Evolutionary conservation across 2,113 vertebrate genomes (phyloP).

Genomic region (Sminthopsis crassicaudata): DNA sequence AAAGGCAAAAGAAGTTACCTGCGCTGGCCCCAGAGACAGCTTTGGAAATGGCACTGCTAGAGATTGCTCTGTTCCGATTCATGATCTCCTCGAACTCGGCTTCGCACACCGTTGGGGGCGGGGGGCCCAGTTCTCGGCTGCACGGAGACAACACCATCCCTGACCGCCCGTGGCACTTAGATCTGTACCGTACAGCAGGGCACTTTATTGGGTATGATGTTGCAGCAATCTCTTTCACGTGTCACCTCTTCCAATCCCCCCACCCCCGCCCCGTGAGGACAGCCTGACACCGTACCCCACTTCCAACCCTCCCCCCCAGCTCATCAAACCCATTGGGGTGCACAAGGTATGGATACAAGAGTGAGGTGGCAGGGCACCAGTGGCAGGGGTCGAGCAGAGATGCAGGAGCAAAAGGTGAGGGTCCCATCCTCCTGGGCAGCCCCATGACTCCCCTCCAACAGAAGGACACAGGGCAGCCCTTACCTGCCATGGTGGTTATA

Average conservation of each 20-base stretch:
- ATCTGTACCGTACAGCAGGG: background rate
- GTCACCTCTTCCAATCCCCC: background rate
- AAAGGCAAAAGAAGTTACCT: constrained; percentile 81
- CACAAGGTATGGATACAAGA: background rate
- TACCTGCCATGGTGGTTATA: constrained; percentile 91
- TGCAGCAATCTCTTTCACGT: background rate
- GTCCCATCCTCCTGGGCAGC: background rate
- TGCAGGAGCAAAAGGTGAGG: background rate
- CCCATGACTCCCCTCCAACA: background rate
- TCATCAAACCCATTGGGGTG: constrained; percentile 2
- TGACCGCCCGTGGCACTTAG: background rate
- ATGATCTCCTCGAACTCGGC: constrained; percentile 95
- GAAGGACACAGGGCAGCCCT: constrained; percentile 57
- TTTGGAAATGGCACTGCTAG: constrained; percentile 97
- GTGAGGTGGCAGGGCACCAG: background rate
- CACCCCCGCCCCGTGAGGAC: background rate
- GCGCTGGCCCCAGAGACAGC: constrained; percentile 94
- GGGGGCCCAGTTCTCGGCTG: constrained; percentile 85
- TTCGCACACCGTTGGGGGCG: constrained; percentile 81
- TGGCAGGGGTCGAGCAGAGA: background rate
- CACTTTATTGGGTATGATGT: background rate
- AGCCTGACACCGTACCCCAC: background rate
- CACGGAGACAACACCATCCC: background rate
- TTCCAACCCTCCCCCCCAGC: background rate
- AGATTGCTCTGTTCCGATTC: constrained; percentile 94